Percentiles rank a stretch among this genome's conserved stretches.
These are phyloP conservation scores for Candoia aspera DNA, from an alignment of 2,113 vertebrate species.

Conservation along the genomic window DNA sequence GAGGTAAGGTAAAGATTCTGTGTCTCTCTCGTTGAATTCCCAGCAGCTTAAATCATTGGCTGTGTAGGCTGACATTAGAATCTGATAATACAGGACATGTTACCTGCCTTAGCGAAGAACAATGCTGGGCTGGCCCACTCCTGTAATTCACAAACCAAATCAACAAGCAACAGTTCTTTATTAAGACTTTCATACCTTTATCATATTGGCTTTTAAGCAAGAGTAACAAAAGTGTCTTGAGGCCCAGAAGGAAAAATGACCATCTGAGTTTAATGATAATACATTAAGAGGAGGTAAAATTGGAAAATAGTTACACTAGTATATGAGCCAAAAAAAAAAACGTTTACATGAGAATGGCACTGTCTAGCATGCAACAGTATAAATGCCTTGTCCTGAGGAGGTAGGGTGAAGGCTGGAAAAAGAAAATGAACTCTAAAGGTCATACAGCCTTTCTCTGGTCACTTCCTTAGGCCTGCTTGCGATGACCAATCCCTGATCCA, in stretches of 20 bases:
- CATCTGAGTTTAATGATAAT: not conserved
- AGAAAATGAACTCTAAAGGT: not conserved
- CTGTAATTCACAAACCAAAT: not conserved
- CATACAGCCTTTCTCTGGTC: not conserved
- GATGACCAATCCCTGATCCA: not conserved
- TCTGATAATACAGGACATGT: not conserved
- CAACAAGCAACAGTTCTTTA: slow-evolving; percentile 13
- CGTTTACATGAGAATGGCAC: not conserved
- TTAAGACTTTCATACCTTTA: slow-evolving; percentile 18
- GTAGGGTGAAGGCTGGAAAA: not conserved
- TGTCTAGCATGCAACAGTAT: not conserved
- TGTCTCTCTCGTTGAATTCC: not conserved
- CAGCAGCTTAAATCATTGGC: not conserved
- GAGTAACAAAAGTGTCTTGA: not conserved
- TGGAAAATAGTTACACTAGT: not conserved
- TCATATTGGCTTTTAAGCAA: not conserved
- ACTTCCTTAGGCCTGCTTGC: not conserved
- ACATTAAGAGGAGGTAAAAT: not conserved
- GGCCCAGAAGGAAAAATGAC: slow-evolving; percentile 1
- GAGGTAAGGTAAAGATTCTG: not conserved
- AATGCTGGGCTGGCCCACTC: not conserved
- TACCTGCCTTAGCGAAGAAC: not conserved
- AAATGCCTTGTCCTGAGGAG: not conserved
- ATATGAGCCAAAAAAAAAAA: not conserved
- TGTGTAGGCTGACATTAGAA: not conserved